Evolutionary conservation across 1,140 invertebrate genomes (phyloP), one percentile per base, ranked within the genome.

Genomic region (Zeugodacus cucurbitae): DNA sequence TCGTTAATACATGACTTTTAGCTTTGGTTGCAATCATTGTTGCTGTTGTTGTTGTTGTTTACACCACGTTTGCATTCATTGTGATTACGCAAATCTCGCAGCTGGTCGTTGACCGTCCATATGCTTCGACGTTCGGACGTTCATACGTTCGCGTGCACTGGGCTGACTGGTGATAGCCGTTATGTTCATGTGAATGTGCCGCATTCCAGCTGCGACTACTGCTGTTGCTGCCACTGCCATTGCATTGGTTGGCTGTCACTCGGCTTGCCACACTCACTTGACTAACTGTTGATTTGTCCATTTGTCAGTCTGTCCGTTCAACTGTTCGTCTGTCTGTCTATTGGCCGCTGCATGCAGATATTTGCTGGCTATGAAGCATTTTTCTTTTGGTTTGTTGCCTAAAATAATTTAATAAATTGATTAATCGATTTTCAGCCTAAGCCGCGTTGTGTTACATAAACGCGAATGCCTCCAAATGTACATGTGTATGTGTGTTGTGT

Each of bases 371-470:
- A 8, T 74, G 20, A 41, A 48, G 41, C 74, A 82, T 82, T 82
- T 82, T 41, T 82, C 74, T 48, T 82, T 82, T 34, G 41, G 34
- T 82, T 48, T 29, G 41, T 44, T 48, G 74, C 74, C 74, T 44
- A 82, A 82, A 82, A 82, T 82, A 82, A 82, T 82, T 82, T 82
- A 48, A 82, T 48, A 82, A 82, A 82, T 82, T 82, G 41, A 48
- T 82, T 82, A 48, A 82, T 82, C 74, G 74, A 82, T 82, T 82
- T 82, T 82, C 74, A 11, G 41, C 41, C 41, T 44, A 82, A 82
- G 67, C 67, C 67, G 34, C 32, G 32, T 41, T 74, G 67, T 22
- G 67, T 74, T 41, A 74, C 17, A 74, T 74, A 74, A 74, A 74
- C 67, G 4, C 22, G 67, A 3, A 41, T 2, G 17, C 34, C 2